phyloP scores from a whole-genome alignment of 2,113 vertebrate genomes.

The Mormyrus lacerda region DNA sequence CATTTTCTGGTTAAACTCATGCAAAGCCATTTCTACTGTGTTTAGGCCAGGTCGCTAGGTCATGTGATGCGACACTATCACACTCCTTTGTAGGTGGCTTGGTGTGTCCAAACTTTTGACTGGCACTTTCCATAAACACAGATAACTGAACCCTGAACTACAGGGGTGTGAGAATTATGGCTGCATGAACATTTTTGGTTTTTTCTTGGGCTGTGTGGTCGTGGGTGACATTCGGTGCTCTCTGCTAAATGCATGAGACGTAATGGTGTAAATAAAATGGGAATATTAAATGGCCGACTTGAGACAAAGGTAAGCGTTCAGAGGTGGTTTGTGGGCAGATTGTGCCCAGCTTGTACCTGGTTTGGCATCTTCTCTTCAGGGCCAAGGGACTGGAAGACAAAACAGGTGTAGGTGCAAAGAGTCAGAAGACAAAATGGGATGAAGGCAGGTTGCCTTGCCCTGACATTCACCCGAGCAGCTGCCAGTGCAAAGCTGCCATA shows the following conservation, averaged over 20 bases:
- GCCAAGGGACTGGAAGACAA: background rate
- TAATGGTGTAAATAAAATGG: conserved; percentile 24
- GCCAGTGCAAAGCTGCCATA: background rate
- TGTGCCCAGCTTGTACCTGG: background rate
- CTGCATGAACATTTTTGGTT: background rate
- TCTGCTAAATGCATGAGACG: background rate
- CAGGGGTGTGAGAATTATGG: background rate
- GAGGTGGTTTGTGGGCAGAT: background rate
- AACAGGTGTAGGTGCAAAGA: background rate
- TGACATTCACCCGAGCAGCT: background rate
- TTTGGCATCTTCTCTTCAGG: background rate
- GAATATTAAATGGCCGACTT: conserved; percentile 26
- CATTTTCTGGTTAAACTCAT: background rate
- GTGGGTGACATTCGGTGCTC: background rate
- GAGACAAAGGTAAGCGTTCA: background rate
- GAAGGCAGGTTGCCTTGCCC: background rate
- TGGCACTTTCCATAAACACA: background rate
- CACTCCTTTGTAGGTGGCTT: background rate
- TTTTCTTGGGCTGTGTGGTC: background rate
- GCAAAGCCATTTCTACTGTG: background rate
- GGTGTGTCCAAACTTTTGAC: background rate
- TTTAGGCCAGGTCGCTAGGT: background rate
- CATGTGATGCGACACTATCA: background rate
- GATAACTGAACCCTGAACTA: background rate
- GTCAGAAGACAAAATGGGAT: background rate